These are phyloP conservation scores for Mugil cephalus DNA, from an alignment of 2,113 vertebrate genomes.

Conservation along the genomic window DNA sequence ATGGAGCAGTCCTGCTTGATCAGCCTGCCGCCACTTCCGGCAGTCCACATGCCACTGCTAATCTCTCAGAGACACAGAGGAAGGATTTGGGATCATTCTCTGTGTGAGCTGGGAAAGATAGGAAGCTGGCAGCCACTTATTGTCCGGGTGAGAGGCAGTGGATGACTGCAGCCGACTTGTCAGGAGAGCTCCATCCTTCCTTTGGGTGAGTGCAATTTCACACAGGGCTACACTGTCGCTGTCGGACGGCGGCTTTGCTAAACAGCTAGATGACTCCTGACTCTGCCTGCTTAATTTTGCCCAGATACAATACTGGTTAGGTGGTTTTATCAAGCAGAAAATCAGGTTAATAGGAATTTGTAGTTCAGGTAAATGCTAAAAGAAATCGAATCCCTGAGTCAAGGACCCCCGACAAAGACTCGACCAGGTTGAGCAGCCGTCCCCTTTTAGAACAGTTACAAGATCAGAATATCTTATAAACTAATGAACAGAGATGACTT, in stretches of 20 bases:
- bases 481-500: too few species aligned
- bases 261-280: conserved; percentile 28
- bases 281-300: conserved; percentile 30
- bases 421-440: too few species aligned
- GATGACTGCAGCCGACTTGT: conserved; percentile 32
- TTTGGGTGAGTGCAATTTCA: conserved; percentile 26
- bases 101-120: conserved; percentile 46
- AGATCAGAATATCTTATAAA: too few species aligned
- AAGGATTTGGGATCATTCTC: conserved; percentile 58
- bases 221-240: conserved; percentile 44
- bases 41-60: conserved; percentile 59
- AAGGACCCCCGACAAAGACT: too few species aligned
- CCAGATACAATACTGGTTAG: conserved; percentile 7
- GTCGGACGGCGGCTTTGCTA: conserved; percentile 43
- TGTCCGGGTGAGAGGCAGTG: conserved; percentile 28
- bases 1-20: neutral
- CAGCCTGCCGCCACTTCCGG: conserved; percentile 43
- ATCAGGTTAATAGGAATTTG: too few species aligned
- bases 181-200: conserved; percentile 24
- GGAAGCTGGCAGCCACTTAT: conserved; percentile 50
- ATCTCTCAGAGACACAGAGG: conserved; percentile 55
- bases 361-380: too few species aligned
- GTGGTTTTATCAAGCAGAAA: neutral
- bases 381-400: too few species aligned
- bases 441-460: too few species aligned